Evolutionary conservation across 1,140 invertebrate species (phyloP).

Genomic region (Hyles euphorbiae): DNA sequence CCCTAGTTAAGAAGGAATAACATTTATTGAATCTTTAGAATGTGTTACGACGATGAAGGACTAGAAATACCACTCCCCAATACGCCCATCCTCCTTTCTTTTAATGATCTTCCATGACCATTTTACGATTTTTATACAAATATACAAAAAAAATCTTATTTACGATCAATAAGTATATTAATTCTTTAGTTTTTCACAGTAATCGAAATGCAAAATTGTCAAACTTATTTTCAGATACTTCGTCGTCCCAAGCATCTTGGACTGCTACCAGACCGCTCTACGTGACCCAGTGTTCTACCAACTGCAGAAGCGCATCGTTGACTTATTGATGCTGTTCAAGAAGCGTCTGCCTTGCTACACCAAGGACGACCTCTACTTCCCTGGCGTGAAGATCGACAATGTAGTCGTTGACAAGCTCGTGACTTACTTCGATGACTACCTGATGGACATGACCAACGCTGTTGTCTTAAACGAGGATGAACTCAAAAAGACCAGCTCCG

Average conservation of each 20-base stretch:
- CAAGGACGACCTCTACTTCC: slow-evolving; percentile 77
- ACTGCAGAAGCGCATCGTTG: slow-evolving; percentile 78
- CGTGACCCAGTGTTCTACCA: slow-evolving; percentile 82
- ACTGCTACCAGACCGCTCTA: slow-evolving; percentile 77
- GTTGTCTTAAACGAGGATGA: slow-evolving; percentile 58
- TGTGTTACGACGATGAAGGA: too few relatives aligned
- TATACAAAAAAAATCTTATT: too few relatives aligned
- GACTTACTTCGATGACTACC: slow-evolving; percentile 77
- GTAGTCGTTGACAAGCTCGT: slow-evolving; percentile 74
- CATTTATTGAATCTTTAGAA: too few relatives aligned
- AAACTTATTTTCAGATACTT: slow-evolving; percentile 52
- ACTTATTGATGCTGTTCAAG: slow-evolving; percentile 77
- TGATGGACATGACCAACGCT: slow-evolving; percentile 75
- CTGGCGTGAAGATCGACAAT: slow-evolving; percentile 76
- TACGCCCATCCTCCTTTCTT: too few relatives aligned
- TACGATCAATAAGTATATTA: too few relatives aligned
- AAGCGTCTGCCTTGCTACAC: slow-evolving; percentile 78
- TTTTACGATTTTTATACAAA: too few relatives aligned
- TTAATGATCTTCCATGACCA: too few relatives aligned
- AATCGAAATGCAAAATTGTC: too few relatives aligned
- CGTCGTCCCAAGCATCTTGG: slow-evolving; percentile 72
- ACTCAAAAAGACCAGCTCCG: slow-evolving; percentile 49
- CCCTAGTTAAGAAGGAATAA: too few relatives aligned
- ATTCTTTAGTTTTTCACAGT: too few relatives aligned
- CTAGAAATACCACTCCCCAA: too few relatives aligned